phyloP scores from a whole-genome alignment of 1,140 invertebrate species.

The Trialeurodes vaporariorum region DNA sequence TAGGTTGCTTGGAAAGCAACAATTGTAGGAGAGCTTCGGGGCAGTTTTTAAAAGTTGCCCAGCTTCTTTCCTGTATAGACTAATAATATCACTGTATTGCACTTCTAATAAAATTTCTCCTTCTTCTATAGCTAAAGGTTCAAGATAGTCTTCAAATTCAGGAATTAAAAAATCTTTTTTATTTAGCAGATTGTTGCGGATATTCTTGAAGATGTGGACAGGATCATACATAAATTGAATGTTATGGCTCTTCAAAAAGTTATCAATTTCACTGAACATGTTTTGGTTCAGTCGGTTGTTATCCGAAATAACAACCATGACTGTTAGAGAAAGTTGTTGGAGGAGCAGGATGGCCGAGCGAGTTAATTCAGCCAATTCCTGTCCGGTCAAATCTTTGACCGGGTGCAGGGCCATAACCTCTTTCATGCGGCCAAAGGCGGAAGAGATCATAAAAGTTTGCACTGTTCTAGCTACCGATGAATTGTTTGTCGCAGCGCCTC shows the following conservation, averaged over 20 bases:
- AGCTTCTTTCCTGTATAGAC: not conserved
- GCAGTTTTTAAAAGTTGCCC: not conserved
- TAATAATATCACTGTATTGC: not conserved
- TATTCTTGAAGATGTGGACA: conserved; percentile 4
- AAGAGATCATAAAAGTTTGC: conserved; percentile 5
- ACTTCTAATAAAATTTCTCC: not conserved
- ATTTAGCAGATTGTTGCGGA: conserved; percentile 4
- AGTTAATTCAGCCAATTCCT: not conserved
- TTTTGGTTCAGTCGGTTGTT: not conserved
- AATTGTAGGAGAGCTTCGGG: not conserved
- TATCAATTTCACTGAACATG: not conserved
- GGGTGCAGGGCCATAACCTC: not conserved
- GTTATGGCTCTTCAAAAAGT: not conserved
- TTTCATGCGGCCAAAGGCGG: conserved; percentile 1
- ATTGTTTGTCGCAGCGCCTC: not conserved
- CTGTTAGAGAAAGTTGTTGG: not conserved
- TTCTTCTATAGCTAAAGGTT: not conserved
- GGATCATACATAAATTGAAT: not conserved
- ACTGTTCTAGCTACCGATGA: not conserved
- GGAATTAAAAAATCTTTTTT: conserved; percentile 1
- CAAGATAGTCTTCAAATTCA: not conserved
- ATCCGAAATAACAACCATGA: not conserved
- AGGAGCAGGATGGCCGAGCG: not conserved
- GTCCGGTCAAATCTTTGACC: not conserved
- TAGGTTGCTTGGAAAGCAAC: not conserved